phyloP scores from a whole-genome alignment of 2,797 vertebrate species.

The Tiaroga cobitis region DNA sequence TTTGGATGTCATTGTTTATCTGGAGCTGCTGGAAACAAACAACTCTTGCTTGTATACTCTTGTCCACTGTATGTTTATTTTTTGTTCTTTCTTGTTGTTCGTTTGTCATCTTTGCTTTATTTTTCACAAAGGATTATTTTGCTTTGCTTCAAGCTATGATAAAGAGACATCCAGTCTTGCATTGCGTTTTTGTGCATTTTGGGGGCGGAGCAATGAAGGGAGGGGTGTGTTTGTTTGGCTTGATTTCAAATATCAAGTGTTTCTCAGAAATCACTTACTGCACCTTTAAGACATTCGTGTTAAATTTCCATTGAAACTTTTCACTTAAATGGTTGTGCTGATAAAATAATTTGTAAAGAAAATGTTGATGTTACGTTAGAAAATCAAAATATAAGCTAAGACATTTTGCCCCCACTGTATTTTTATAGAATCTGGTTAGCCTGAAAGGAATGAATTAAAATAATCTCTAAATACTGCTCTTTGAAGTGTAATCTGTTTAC shows the following conservation, averaged over 20 bases:
- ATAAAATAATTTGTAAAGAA: neutral
- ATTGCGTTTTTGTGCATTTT: neutral
- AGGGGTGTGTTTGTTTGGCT: neutral
- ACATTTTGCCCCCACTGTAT: neutral
- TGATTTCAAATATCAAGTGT: neutral
- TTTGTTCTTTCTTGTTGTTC: neutral
- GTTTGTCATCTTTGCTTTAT: neutral
- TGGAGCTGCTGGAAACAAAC: neutral
- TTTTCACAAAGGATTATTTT: too few species aligned
- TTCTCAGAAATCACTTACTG: neutral
- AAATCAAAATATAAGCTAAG: neutral
- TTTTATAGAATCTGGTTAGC: neutral
- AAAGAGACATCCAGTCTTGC: too few species aligned
- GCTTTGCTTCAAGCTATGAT: neutral
- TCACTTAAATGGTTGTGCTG: too few species aligned
- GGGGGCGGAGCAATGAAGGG: neutral
- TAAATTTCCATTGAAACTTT: neutral
- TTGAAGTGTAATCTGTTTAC: slow-evolving; percentile 9
- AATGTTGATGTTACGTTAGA: neutral
- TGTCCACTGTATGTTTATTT: neutral
- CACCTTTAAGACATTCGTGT: neutral
- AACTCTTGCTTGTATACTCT: neutral
- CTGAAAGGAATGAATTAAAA: neutral
- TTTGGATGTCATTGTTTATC: too few species aligned
- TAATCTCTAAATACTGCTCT: slow-evolving; percentile 1